Evolutionary conservation across 2,797 vertebrate genomes (phyloP).

Genomic region (Furcifer pardalis): DNA sequence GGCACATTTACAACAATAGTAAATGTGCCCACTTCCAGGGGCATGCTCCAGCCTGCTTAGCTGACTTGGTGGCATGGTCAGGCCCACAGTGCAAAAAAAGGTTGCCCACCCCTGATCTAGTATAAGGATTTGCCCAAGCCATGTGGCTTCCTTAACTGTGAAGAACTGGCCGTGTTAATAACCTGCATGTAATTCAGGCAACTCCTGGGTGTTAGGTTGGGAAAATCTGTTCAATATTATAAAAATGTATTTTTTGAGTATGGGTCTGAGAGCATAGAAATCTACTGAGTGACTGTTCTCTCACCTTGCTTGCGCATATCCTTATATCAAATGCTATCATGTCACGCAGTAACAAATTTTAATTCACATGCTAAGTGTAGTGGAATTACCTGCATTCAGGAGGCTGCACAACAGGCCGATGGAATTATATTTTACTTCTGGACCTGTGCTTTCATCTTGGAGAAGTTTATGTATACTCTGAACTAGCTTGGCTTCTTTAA

Average conservation of each 20-base stretch:
- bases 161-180: neutral
- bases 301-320: neutral
- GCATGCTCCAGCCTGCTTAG: too few species aligned
- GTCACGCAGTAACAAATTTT: neutral
- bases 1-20: too few species aligned
- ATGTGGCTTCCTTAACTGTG: neutral
- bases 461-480: slow-evolving; percentile 83
- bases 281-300: neutral
- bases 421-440: slow-evolving; percentile 88
- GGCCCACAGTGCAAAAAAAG: too few species aligned
- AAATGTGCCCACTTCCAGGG: too few species aligned
- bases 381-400: slow-evolving; percentile 81
- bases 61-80: too few species aligned
- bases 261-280: neutral
- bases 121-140: neutral
- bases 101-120: too few species aligned
- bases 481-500: slow-evolving; percentile 79
- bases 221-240: neutral
- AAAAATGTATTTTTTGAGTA: neutral
- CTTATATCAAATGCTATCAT: neutral
- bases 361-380: neutral
- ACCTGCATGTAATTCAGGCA: neutral
- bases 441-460: slow-evolving; percentile 80
- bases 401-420: slow-evolving; percentile 87
- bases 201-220: too few species aligned